Evolutionary conservation across 2,797 vertebrate genomes (phyloP).

Genomic region (Carcharodon carcharias): DNA sequence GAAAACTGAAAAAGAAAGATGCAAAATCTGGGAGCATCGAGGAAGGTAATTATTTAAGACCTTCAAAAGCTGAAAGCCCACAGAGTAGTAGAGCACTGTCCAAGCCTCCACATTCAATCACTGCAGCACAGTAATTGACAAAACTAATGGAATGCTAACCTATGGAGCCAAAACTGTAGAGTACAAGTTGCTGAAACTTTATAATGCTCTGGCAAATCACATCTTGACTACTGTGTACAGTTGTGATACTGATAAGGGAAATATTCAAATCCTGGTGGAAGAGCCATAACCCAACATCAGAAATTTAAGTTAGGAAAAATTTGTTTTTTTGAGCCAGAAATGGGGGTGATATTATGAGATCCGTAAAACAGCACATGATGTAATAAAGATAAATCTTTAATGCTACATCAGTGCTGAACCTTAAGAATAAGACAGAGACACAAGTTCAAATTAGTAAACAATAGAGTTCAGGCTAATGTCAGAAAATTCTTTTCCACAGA

Average conservation of each 20-base stretch:
- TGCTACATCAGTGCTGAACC: neutral
- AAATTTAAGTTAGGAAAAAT: neutral
- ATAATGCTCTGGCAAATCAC: too few species aligned
- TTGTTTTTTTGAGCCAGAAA: neutral
- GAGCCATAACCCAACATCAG: neutral
- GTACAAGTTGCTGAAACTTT: neutral
- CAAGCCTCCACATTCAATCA: neutral
- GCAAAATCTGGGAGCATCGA: slow-evolving; percentile 87
- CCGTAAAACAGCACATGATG: neutral
- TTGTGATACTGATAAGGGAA: neutral
- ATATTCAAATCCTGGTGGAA: neutral
- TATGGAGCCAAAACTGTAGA: neutral
- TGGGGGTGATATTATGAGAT: neutral
- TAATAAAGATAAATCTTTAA: neutral
- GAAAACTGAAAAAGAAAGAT: slow-evolving; percentile 96
- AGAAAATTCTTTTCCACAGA: neutral
- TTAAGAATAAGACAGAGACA: neutral
- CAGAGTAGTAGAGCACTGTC: neutral
- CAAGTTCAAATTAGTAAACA: neutral
- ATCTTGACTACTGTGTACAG: neutral
- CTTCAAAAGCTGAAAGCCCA: neutral
- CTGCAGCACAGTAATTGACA: neutral
- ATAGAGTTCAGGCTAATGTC: neutral
- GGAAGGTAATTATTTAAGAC: slow-evolving; percentile 64
- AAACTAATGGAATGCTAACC: neutral